A percentile compares a stretch with the other conserved stretches of the same genome.
These are phyloP conservation scores for Lutjanus erythropterus DNA, from an alignment of 2,113 vertebrate species.

Conservation along the genomic window DNA sequence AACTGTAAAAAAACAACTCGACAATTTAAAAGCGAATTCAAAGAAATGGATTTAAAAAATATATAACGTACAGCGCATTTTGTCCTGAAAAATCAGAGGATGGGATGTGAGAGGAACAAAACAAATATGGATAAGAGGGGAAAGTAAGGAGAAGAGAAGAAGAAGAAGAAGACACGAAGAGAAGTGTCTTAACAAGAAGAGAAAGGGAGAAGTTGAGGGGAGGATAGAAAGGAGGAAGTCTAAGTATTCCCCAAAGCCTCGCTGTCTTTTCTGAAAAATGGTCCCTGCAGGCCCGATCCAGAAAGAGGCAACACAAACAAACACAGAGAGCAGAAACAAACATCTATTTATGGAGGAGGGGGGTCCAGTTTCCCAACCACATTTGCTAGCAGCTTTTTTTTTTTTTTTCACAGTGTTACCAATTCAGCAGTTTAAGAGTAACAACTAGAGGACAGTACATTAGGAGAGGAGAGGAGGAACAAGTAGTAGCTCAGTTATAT, in stretches of 20 bases:
- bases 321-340: slow-evolving; percentile 79
- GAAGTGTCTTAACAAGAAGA: slow-evolving; percentile 15
- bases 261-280: slow-evolving; percentile 82
- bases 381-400: slow-evolving; percentile 65
- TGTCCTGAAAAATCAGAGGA: neutral
- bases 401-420: slow-evolving; percentile 73
- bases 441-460: slow-evolving; percentile 33
- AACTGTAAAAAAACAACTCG: neutral
- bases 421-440: slow-evolving; percentile 78
- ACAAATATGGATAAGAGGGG: neutral
- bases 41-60: neutral
- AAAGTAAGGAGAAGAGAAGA: slow-evolving; percentile 4
- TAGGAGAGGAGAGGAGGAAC: neutral
- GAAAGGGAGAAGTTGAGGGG: slow-evolving; percentile 23
- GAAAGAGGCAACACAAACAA: slow-evolving; percentile 77
- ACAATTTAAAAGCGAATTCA: neutral
- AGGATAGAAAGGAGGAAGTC: slow-evolving; percentile 45
- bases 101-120: neutral
- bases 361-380: slow-evolving; percentile 73
- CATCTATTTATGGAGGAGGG: slow-evolving; percentile 79
- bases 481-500: neutral
- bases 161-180: slow-evolving; percentile 25
- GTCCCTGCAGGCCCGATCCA: slow-evolving; percentile 71
- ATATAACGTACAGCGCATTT: neutral
- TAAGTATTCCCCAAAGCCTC: slow-evolving; percentile 68